phyloP scores from a whole-genome alignment of 2,113 vertebrate species.

The Dolichallabes microphthalmus region DNA sequence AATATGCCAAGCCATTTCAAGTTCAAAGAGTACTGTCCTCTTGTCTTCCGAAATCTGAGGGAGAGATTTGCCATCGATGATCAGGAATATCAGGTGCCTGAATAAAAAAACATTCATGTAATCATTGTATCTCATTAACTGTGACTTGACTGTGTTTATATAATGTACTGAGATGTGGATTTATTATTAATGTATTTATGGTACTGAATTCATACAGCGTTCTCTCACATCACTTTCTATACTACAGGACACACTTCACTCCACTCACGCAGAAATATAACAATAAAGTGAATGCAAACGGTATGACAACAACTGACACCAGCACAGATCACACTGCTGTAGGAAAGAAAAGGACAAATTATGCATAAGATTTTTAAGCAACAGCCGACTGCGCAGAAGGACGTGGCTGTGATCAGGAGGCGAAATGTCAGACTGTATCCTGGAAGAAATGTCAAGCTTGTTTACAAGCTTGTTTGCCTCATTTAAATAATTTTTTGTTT shows the following conservation, averaged over 20 bases:
- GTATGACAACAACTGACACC: neutral
- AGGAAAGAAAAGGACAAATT: neutral
- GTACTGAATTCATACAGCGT: neutral
- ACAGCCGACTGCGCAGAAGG: neutral
- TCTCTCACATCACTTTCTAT: neutral
- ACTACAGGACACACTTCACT: neutral
- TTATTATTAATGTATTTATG: neutral
- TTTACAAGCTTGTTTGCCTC: neutral
- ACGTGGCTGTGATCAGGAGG: neutral
- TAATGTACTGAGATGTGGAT: too few species aligned
- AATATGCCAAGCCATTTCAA: constrained; percentile 94
- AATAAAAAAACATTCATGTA: neutral
- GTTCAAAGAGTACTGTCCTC: constrained; percentile 89
- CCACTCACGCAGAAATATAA: neutral
- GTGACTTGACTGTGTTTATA: neutral
- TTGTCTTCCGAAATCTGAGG: constrained; percentile 88
- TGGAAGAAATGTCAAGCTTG: neutral
- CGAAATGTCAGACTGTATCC: neutral
- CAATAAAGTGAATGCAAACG: neutral
- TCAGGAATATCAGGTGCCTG: constrained; percentile 82
- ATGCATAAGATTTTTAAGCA: neutral
- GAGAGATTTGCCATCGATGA: constrained; percentile 88
- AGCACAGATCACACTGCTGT: neutral
- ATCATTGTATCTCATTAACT: neutral
- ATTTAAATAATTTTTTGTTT: neutral